Evolutionary conservation across 2,797 vertebrate species (phyloP).

Genomic region (Acanthiza pusilla): DNA sequence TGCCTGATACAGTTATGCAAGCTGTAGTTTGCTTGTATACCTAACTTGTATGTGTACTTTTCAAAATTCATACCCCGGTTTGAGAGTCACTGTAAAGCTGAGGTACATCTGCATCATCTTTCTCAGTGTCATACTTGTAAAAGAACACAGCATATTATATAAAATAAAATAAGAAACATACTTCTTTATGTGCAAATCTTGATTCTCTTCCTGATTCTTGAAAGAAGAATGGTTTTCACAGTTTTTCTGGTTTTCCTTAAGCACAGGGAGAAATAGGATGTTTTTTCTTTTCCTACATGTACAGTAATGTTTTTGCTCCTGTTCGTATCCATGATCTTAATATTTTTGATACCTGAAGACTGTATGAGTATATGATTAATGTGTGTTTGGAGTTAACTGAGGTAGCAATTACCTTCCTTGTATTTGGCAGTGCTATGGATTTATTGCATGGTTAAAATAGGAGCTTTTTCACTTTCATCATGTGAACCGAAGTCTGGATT

Average conservation of each 20-base stretch:
- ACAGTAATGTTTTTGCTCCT: background rate
- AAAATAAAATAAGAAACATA: background rate
- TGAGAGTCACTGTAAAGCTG: background rate
- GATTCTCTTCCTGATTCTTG: background rate
- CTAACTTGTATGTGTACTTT: background rate
- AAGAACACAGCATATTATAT: background rate
- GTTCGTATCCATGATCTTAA: background rate
- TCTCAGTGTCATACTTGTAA: background rate
- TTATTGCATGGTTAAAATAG: background rate
- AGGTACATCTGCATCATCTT: background rate
- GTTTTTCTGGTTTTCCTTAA: background rate
- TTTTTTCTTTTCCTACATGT: background rate
- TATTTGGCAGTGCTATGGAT: background rate
- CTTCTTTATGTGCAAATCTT: background rate
- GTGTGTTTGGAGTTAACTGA: background rate
- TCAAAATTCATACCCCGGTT: background rate
- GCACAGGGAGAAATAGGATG: background rate
- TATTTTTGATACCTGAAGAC: background rate
- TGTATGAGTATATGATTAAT: background rate
- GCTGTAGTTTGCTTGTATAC: background rate
- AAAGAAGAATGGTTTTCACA: background rate
- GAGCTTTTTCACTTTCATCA: background rate
- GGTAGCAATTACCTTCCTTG: background rate
- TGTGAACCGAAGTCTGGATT: background rate
- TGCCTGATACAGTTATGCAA: background rate